Conservation (phyloP, 2,888 invertebrate species). For the Boloria selene region DNA sequence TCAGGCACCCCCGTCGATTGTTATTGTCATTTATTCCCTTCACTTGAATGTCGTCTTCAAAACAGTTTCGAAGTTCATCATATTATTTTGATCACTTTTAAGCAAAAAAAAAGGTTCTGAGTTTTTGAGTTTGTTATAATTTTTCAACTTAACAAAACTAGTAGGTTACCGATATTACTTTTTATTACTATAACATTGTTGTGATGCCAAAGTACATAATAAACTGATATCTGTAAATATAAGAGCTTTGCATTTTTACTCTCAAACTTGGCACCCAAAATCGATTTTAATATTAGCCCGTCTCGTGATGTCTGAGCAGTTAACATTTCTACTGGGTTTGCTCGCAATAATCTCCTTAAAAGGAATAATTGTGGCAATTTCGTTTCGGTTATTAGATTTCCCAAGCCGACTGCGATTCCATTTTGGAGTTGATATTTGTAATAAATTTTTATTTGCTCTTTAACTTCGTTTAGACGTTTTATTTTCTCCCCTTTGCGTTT, state of each 20-base stretch:
- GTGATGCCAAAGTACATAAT: neutral
- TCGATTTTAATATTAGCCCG: conserved; percentile 48
- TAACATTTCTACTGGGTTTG: conserved; percentile 50
- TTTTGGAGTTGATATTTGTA: conserved; percentile 64
- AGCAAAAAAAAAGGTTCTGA: conserved; percentile 20
- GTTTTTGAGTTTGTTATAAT: neutral
- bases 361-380: conserved; percentile 65
- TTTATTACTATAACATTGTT: neutral
- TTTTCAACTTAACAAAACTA: too few relatives aligned
- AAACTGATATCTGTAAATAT: neutral
- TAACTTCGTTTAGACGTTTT: conserved; percentile 57
- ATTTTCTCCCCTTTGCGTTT: conserved; percentile 50
- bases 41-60: conserved; percentile 33
- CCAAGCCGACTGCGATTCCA: conserved; percentile 49
- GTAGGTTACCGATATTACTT: too few relatives aligned
- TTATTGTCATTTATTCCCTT: conserved; percentile 47
- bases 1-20: conserved; percentile 45
- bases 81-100: conserved; percentile 23
- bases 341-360: conserved; percentile 61
- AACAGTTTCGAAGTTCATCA: conserved; percentile 21
- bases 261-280: conserved; percentile 32
- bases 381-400: conserved; percentile 68
- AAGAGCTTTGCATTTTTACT: conserved; percentile 1
- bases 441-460: conserved; percentile 67
- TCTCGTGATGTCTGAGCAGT: conserved; percentile 42